These are phyloP conservation scores for Margarornis squamiger DNA, from an alignment of 2,797 vertebrate species.

Conservation along the genomic window DNA sequence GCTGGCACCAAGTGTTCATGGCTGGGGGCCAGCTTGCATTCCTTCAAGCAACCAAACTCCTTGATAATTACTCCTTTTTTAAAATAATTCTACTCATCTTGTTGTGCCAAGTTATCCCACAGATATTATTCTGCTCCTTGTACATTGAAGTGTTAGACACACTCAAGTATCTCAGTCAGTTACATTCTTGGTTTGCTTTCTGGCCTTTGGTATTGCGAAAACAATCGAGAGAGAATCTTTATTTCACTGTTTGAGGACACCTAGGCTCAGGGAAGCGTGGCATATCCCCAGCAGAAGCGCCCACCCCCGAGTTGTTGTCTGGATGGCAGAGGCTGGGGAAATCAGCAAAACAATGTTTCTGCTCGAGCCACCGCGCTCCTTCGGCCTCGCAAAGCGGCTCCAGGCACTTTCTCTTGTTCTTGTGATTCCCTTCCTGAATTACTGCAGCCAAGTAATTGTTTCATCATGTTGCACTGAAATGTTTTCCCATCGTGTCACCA, in stretches of 20 bases:
- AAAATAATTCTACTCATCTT: not conserved
- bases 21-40: not conserved
- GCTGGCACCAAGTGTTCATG: not conserved
- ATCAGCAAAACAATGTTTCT: not conserved
- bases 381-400: not conserved
- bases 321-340: not conserved
- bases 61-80: not conserved
- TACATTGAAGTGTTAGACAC: not conserved
- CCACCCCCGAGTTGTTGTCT: not conserved
- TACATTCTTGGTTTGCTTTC: not conserved
- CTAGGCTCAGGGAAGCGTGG: not conserved
- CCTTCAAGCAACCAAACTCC: not conserved
- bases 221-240: not conserved
- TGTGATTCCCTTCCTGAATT: constrained; percentile 58
- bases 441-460: constrained; percentile 70
- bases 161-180: accelerated
- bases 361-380: not conserved
- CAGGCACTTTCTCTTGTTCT: constrained; percentile 51
- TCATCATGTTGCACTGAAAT: constrained; percentile 65
- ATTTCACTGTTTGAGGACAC: not conserved
- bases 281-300: not conserved
- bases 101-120: not conserved
- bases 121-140: not conserved
- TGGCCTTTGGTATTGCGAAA: not conserved
- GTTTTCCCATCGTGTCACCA: constrained; percentile 50